Percentiles rank a stretch among this genome's conserved stretches.
phyloP scores from a whole-genome alignment of 2,888 invertebrate species.

The Malthinus seriepunctatus region DNA sequence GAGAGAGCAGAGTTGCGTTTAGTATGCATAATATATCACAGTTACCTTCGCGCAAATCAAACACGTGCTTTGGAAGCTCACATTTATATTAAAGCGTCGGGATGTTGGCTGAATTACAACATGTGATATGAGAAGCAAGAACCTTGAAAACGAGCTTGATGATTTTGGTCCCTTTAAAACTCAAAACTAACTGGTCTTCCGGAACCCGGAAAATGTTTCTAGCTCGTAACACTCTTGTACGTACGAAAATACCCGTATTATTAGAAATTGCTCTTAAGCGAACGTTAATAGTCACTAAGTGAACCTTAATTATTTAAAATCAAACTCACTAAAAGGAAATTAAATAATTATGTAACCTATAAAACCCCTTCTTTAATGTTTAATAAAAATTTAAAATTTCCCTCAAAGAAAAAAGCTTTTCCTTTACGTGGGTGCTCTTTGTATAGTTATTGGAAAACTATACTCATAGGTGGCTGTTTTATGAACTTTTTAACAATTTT shows the following conservation, averaged over 20 bases:
- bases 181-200: constrained; percentile 20
- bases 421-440: no score
- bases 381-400: no score
- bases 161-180: constrained; percentile 5
- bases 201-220: constrained; percentile 22
- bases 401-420: no score
- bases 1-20: constrained; percentile 30
- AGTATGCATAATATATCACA: constrained; percentile 40
- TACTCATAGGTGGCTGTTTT: no score
- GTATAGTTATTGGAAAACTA: no score
- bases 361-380: no score
- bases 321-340: constrained; percentile 1
- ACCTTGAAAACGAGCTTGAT: constrained; percentile 18
- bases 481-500: no score
- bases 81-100: constrained; percentile 39
- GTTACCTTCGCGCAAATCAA: constrained; percentile 37
- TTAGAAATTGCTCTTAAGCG: constrained; percentile 16
- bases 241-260: constrained; percentile 9
- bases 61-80: constrained; percentile 38
- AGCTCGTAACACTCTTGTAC: background rate
- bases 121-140: constrained; percentile 24
- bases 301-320: constrained; percentile 18
- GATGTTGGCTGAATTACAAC: constrained; percentile 36
- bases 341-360: background rate
- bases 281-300: constrained; percentile 9